Base-by-base conservation (phyloP, 2,113 vertebrate genomes). In the Mustela lutreola region DNA sequence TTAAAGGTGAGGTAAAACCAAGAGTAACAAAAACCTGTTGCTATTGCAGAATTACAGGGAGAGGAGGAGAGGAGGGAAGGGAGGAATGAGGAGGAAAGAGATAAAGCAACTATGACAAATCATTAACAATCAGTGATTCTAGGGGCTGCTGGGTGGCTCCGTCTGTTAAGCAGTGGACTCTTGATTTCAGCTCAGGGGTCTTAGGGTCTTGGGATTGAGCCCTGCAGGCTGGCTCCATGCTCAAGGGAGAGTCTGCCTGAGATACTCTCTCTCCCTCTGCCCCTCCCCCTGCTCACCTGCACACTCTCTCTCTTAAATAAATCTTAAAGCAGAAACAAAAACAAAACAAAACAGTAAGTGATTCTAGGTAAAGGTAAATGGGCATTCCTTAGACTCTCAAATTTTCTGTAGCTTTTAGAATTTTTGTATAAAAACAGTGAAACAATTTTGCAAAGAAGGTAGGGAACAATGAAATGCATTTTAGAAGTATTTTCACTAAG, bases 1-100 rank as follows among this genome's bases (percentile, higher is more conserved):
- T n/a, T 28, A 88, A 75, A 88, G 53, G 53, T 63, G 48, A 33
- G 53, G 75, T 42, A 63, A 95, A 87, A 50, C 53, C 33, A 92
- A 79, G 89, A 76, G 31, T 92, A 92, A 87, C 39, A 92, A 48
- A 92, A 87, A 88, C 56, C 33, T 79, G 19, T 79, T 76, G 86
- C 31, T 39, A 36, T 24, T 62, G 48, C 10, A 89, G 48, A 67
- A 36, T 67, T 31, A 42, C 28, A 56, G 18, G 31, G 42, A 48
- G 26, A 45, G 42, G 48, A 28, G 71, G 14, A 42, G 75, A 16
- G 14, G 28, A 16, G 28, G 8, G 4, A 78, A 78, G 75, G 45
- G 75, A 50, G 42, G 16, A 18, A 79, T 33, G 16, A 33, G 28
- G 45, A 50, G 53, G 36, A 42, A 42, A 73, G 76, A 8, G 11